Conservation (phyloP, 1,140 invertebrate species). For the Metaphire vulgaris region DNA sequence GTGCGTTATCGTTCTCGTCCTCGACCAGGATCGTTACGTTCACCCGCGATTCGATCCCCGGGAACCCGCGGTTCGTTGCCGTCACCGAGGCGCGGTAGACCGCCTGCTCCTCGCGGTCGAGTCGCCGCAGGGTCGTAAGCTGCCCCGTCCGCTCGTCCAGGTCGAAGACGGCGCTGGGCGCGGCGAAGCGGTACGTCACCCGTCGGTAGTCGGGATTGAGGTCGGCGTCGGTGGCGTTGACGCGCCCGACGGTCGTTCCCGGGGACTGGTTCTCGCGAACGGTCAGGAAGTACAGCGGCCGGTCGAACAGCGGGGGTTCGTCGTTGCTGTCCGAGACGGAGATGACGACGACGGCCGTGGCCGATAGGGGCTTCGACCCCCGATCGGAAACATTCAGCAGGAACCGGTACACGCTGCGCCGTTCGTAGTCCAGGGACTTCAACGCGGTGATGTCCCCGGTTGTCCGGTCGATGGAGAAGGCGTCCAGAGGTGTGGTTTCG, state of each 20-base stretch:
- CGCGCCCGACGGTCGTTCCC: slow-evolving; percentile 22
- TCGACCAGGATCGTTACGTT: slow-evolving; percentile 38
- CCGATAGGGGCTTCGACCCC: slow-evolving; percentile 21
- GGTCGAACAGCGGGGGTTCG: slow-evolving; percentile 23
- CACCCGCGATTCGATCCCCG: slow-evolving; percentile 3
- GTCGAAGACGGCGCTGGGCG: slow-evolving; percentile 14
- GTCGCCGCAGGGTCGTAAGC: slow-evolving; percentile 15
- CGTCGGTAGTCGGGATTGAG: slow-evolving; percentile 2
- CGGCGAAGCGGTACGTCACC: not conserved
- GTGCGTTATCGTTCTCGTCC: slow-evolving; percentile 48
- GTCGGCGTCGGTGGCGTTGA: slow-evolving; percentile 30
- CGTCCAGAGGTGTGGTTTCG: slow-evolving; percentile 13
- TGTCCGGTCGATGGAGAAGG: slow-evolving; percentile 32
- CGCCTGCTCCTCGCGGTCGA: slow-evolving; percentile 26
- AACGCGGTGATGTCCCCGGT: slow-evolving; percentile 32
- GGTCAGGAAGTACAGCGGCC: slow-evolving; percentile 21
- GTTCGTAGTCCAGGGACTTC: slow-evolving; percentile 35
- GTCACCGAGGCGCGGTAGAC: slow-evolving; percentile 18
- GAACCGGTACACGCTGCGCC: slow-evolving; percentile 30
- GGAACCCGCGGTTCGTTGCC: slow-evolving; percentile 17
- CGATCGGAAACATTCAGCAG: slow-evolving; percentile 35
- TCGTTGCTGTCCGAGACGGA: slow-evolving; percentile 26
- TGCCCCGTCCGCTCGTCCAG: slow-evolving; percentile 24
- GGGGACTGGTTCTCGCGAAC: slow-evolving; percentile 27
- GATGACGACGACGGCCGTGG: slow-evolving; percentile 31